Evolutionary conservation across 2,113 vertebrate genomes (phyloP).

Genomic region (Ellobius talpinus): DNA sequence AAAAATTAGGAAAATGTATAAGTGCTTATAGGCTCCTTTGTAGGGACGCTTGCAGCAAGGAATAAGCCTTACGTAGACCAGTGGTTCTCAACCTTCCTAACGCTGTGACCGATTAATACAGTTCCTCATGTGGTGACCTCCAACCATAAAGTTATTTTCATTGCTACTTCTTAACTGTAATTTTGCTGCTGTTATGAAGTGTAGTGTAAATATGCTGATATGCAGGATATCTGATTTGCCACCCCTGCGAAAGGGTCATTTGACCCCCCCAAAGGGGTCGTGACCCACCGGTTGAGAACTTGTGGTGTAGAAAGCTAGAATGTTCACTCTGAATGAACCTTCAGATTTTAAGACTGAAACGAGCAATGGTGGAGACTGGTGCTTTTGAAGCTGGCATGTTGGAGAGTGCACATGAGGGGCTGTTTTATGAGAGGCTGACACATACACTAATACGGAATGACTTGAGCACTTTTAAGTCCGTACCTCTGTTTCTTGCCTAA

Average conservation of each 20-base stretch:
- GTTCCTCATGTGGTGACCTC: background rate
- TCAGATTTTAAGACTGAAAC: conserved; percentile 35
- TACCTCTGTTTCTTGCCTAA: background rate
- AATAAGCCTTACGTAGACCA: background rate
- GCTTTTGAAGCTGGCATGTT: background rate
- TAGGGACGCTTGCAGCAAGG: background rate
- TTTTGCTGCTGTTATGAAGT: background rate
- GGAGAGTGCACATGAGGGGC: background rate
- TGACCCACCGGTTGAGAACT: background rate
- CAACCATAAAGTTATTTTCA: background rate
- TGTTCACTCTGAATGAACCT: background rate
- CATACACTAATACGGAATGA: conserved; percentile 29
- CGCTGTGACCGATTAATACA: background rate
- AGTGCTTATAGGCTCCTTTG: background rate
- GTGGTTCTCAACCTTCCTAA: background rate
- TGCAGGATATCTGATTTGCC: background rate
- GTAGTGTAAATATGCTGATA: background rate
- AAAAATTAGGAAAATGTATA: conserved; percentile 21
- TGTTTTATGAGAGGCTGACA: conserved; percentile 26
- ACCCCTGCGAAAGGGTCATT: background rate
- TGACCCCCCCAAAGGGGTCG: background rate
- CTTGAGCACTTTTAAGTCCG: conserved; percentile 24
- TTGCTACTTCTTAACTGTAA: background rate
- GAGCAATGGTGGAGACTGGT: background rate
- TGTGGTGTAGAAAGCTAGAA: background rate